A percentile compares a stretch with the other conserved stretches of the same genome.
phyloP scores from a whole-genome alignment of 2,888 invertebrate genomes.

The Pinctada fucata region DNA sequence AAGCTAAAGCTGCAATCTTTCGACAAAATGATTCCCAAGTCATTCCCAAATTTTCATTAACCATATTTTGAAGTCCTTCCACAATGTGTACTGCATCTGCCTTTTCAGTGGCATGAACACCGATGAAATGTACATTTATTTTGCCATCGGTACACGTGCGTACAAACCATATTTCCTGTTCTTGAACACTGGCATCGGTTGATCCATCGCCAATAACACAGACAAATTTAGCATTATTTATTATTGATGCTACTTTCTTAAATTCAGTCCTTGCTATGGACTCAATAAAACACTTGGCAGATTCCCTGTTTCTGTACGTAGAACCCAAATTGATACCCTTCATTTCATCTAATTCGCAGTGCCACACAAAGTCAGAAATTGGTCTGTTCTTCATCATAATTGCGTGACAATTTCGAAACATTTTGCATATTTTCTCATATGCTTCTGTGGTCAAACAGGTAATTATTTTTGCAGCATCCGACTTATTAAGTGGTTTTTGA shows the following conservation, averaged over 20 bases:
- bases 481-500: constrained; percentile 10
- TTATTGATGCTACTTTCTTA: constrained; percentile 7
- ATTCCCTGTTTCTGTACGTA: constrained; percentile 37
- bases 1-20: constrained; percentile 33
- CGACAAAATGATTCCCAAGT: constrained; percentile 23
- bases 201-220: constrained; percentile 41
- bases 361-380: constrained; percentile 39
- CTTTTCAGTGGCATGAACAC: constrained; percentile 32
- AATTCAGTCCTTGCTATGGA: constrained; percentile 30
- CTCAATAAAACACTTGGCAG: constrained; percentile 28
- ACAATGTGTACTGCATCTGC: constrained; percentile 38
- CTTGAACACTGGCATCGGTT: constrained; percentile 32
- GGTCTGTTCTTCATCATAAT: constrained; percentile 34
- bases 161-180: constrained; percentile 44
- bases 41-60: constrained; percentile 18
- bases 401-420: no score
- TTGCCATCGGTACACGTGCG: constrained; percentile 25
- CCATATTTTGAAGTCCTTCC: no score
- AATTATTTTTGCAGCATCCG: constrained; percentile 32
- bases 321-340: constrained; percentile 32
- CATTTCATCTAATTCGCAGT: constrained; percentile 35
- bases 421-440: no score
- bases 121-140: constrained; percentile 27
- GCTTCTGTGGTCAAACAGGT: constrained; percentile 13
- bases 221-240: constrained; percentile 11